These are phyloP conservation scores for Cyprinodon diabolis DNA, from an alignment of 2,797 vertebrate species.

Conservation along the genomic window DNA sequence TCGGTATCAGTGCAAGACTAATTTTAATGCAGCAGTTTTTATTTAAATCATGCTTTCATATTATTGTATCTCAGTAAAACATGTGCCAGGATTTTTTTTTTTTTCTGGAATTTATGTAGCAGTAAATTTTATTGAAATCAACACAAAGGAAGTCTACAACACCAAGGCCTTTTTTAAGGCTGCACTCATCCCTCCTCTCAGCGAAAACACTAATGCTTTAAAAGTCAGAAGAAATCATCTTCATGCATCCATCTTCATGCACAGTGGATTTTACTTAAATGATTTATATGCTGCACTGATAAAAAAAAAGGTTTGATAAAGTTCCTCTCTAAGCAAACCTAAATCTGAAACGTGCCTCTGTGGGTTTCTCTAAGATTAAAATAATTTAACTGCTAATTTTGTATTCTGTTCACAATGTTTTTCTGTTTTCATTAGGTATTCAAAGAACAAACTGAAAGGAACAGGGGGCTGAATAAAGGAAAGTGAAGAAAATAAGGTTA, in stretches of 20 bases:
- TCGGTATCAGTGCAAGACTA: no score
- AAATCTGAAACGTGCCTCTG: slow-evolving; percentile 29
- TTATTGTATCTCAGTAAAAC: slow-evolving; percentile 24
- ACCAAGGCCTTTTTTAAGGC: slow-evolving; percentile 14
- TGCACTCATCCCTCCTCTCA: slow-evolving; percentile 18
- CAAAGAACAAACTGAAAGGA: slow-evolving; percentile 5
- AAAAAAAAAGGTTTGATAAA: slow-evolving; percentile 35
- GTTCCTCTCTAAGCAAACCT: slow-evolving; percentile 28
- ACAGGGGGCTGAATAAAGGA: neutral
- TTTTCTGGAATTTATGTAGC: slow-evolving; percentile 40
- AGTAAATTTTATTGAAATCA: slow-evolving; percentile 43
- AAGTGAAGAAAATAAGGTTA: neutral
- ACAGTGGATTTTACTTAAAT: slow-evolving; percentile 52
- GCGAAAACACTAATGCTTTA: slow-evolving; percentile 37
- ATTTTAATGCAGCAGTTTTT: slow-evolving; percentile 18
- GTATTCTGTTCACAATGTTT: slow-evolving; percentile 11
- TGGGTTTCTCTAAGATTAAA: slow-evolving; percentile 22
- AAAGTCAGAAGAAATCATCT: slow-evolving; percentile 55
- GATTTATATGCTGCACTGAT: slow-evolving; percentile 47
- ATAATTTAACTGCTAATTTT: slow-evolving; percentile 42
- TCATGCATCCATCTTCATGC: slow-evolving; percentile 48
- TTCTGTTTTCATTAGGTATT: slow-evolving; percentile 22
- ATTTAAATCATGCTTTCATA: slow-evolving; percentile 23
- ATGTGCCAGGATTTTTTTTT: slow-evolving; percentile 23
- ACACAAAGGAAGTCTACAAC: slow-evolving; percentile 41